Conservation (phyloP, 2,113 vertebrate genomes). For the Fregetta grallaria region DNA sequence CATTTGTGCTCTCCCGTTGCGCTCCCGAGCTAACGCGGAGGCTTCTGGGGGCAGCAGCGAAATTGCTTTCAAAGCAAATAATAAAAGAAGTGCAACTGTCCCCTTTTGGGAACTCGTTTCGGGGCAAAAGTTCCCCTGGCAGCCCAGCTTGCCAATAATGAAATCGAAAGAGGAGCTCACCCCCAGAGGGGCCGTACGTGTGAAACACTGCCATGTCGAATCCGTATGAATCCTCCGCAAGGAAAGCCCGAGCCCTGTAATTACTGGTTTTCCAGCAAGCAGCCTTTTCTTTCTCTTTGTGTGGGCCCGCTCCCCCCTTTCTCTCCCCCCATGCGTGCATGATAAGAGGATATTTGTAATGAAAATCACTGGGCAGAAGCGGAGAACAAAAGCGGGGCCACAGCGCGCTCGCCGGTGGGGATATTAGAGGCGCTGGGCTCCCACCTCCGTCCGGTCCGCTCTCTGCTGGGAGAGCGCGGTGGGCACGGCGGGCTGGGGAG, state of each 20-base stretch:
- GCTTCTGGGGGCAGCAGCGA: not conserved
- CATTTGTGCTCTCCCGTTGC: not conserved
- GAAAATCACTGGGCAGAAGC: constrained; percentile 25
- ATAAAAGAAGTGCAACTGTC: constrained; percentile 4
- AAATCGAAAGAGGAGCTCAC: not conserved
- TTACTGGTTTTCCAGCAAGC: not conserved
- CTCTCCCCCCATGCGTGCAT: not conserved
- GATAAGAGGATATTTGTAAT: constrained; percentile 53
- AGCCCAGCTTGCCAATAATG: constrained; percentile 40
- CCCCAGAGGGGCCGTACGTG: not conserved
- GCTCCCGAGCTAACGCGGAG: fast-evolving
- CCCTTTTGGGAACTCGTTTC: not conserved
- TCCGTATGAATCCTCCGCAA: not conserved
- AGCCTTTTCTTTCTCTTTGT: constrained; percentile 62
- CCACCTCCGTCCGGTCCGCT: not conserved
- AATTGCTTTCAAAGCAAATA: not conserved
- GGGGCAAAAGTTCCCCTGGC: not conserved
- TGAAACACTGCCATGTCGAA: constrained; percentile 13
- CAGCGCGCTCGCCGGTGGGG: not conserved
- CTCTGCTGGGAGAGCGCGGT: not conserved
- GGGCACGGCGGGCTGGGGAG: not conserved
- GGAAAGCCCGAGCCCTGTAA: not conserved
- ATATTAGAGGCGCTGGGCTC: constrained; percentile 6
- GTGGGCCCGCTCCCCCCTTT: not conserved
- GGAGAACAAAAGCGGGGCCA: constrained; percentile 38